Conservation (phyloP, 2,113 vertebrate genomes). For the Nettapus auritus region DNA sequence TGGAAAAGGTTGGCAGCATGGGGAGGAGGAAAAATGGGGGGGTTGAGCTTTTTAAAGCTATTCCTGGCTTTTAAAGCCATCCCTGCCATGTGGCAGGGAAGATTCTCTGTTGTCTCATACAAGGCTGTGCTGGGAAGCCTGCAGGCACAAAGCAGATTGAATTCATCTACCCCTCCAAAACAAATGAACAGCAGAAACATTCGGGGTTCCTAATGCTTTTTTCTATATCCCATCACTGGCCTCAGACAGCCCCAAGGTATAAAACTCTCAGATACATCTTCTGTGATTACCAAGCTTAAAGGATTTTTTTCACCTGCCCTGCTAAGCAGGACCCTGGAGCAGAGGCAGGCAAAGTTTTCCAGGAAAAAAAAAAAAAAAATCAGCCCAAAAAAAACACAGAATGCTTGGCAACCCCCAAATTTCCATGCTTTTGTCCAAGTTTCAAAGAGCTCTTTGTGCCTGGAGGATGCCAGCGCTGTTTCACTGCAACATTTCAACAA, state of each 20-base stretch:
- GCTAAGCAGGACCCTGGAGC: not conserved
- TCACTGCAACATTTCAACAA: not conserved
- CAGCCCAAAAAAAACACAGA: not conserved
- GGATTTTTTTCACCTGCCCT: not conserved
- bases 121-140: not conserved
- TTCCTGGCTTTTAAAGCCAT: not conserved
- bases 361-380: not conserved
- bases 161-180: not conserved
- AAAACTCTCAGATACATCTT: not conserved
- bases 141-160: not conserved
- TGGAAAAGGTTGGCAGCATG: too few relatives aligned
- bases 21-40: not conserved
- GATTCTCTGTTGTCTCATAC: not conserved
- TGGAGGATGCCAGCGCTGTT: not conserved
- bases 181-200: not conserved
- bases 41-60: not conserved
- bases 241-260: not conserved
- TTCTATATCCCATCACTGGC: not conserved
- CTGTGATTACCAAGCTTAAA: not conserved
- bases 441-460: conserved; percentile 1
- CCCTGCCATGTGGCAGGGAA: not conserved
- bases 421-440: conserved; percentile 10
- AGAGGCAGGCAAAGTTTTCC: not conserved
- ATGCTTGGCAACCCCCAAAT: not conserved
- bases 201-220: not conserved